These are phyloP conservation scores for Piaya cayana DNA, from an alignment of 2,113 vertebrate species.

Conservation along the genomic window DNA sequence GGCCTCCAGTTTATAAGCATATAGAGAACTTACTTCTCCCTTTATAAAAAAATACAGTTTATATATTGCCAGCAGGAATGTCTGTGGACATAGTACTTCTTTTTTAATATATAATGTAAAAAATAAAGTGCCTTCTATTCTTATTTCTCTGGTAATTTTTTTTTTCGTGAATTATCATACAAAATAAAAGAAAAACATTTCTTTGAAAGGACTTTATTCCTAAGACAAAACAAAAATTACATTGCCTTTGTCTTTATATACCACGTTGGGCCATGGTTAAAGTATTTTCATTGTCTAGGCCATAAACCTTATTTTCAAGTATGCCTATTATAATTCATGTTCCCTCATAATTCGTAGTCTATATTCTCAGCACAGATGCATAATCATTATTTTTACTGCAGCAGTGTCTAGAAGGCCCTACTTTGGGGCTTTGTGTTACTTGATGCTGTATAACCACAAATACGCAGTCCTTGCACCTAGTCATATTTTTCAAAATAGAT, in stretches of 20 bases:
- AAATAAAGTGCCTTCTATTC: not conserved
- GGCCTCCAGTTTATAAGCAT: not conserved
- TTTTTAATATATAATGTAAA: not conserved
- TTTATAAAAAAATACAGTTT: not conserved
- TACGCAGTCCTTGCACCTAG: not conserved
- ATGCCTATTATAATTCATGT: not conserved
- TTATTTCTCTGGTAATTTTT: not conserved
- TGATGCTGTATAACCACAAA: not conserved
- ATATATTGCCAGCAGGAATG: not conserved
- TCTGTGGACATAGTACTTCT: not conserved
- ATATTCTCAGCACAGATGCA: not conserved
- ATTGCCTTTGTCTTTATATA: not conserved
- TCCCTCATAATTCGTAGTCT: not conserved
- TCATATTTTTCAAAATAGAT: not conserved
- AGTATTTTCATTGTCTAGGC: not conserved
- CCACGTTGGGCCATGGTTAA: not conserved
- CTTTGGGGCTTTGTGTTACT: not conserved
- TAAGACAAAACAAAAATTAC: not conserved
- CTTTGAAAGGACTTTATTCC: not conserved
- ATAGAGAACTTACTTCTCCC: not conserved
- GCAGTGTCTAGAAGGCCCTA: not conserved
- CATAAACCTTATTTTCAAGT: constrained; percentile 1
- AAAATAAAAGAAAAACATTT: not conserved
- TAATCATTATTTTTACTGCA: not conserved
- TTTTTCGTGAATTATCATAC: not conserved